phyloP scores from a whole-genome alignment of 2,113 vertebrate species.

The Lutjanus erythropterus region DNA sequence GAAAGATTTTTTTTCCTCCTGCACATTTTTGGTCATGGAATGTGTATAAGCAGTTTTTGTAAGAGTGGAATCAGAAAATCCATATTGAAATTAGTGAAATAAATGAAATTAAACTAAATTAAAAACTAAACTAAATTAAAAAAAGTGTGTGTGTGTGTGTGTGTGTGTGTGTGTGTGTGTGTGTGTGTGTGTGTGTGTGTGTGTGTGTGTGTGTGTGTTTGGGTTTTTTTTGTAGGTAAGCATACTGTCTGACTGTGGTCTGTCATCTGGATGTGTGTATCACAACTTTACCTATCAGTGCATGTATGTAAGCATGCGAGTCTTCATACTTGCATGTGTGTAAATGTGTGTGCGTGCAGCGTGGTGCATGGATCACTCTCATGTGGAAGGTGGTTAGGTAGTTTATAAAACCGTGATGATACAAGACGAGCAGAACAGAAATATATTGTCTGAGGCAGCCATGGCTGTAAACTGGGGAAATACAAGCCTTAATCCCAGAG shows the following conservation, averaged over 20 bases:
- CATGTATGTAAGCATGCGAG: neutral
- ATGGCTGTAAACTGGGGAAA: slow-evolving; percentile 74
- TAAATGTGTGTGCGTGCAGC: slow-evolving; percentile 10
- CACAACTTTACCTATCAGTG: neutral
- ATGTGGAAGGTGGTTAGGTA: slow-evolving; percentile 62
- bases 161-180: no score
- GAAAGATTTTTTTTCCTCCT: no score
- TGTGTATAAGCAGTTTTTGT: no score
- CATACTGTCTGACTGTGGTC: slow-evolving; percentile 36
- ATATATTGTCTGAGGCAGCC: slow-evolving; percentile 69
- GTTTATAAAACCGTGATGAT: slow-evolving; percentile 64
- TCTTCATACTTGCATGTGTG: neutral
- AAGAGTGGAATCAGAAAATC: no score
- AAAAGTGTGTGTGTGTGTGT: no score
- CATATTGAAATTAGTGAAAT: no score
- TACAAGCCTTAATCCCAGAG: slow-evolving; percentile 78
- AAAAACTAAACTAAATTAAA: no score
- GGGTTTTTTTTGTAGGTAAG: slow-evolving; percentile 37
- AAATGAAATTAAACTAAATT: no score
- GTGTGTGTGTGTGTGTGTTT: slow-evolving; percentile 45
- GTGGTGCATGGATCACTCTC: slow-evolving; percentile 17
- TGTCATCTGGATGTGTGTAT: slow-evolving; percentile 26
- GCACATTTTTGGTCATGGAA: no score
- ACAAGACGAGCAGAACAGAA: slow-evolving; percentile 65
- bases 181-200: no score